Percentiles rank a stretch among this genome's conserved stretches.
These are phyloP conservation scores for Allacma fusca DNA, from an alignment of 2,888 invertebrate species.

Conservation along the genomic window DNA sequence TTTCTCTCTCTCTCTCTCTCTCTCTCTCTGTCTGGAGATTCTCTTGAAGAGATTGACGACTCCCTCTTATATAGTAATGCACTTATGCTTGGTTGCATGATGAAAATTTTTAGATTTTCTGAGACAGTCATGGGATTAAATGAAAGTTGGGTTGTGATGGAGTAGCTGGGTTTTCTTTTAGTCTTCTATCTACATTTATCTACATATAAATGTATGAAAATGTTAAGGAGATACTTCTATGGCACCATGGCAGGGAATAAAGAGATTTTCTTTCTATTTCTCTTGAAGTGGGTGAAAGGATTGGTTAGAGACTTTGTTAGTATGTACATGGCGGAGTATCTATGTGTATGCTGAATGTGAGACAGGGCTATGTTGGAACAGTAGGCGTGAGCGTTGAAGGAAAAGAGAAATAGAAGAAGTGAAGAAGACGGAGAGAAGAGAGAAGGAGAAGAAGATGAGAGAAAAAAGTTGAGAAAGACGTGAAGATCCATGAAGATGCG, in stretches of 20 bases:
- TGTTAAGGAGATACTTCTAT: too few relatives aligned
- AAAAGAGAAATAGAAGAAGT: conserved; percentile 18
- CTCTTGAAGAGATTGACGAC: conserved; percentile 15
- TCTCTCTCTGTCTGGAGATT: neutral
- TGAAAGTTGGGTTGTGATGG: conserved; percentile 24
- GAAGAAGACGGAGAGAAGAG: conserved; percentile 16
- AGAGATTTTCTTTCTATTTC: conserved; percentile 21
- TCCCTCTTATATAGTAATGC: neutral
- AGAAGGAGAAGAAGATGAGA: conserved; percentile 21
- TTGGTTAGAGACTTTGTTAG: neutral
- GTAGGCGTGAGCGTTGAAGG: conserved; percentile 19
- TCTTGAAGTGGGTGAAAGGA: conserved; percentile 25
- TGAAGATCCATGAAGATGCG: conserved; percentile 44
- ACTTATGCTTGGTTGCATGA: conserved; percentile 21
- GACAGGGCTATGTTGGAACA: neutral
- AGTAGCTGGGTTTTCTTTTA: too few relatives aligned
- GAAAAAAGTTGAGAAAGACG: conserved; percentile 37
- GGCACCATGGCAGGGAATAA: too few relatives aligned
- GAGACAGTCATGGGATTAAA: conserved; percentile 17
- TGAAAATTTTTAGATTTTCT: conserved; percentile 22
- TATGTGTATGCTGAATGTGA: too few relatives aligned
- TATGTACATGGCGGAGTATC: too few relatives aligned
- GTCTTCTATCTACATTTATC: too few relatives aligned
- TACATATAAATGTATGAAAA: neutral
- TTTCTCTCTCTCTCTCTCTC: neutral